Conservation (phyloP, 2,797 vertebrate species). For the Malurus splendens region DNA sequence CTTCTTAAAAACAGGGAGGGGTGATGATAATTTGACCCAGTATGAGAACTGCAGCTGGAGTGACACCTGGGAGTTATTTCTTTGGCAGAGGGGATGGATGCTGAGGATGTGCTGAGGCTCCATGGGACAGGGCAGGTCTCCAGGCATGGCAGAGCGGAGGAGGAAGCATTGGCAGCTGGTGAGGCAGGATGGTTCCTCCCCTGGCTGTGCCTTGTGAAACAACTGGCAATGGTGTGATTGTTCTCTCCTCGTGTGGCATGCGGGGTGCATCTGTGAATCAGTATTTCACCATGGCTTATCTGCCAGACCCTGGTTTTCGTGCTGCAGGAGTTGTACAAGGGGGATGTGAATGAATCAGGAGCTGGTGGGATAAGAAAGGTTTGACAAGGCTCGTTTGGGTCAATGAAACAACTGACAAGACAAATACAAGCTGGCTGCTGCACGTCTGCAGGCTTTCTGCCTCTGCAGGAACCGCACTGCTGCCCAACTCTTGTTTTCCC, state of each 20-base stretch:
- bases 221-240: neutral
- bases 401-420: neutral
- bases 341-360: neutral
- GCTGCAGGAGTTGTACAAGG: neutral
- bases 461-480: accelerated
- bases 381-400: neutral
- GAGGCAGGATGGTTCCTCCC: neutral
- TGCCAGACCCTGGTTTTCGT: neutral
- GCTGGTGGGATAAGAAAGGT: neutral
- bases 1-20: neutral
- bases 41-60: neutral
- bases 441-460: neutral
- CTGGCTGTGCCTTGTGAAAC: neutral
- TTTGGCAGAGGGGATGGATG: neutral
- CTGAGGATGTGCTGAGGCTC: neutral
- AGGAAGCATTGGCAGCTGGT: neutral
- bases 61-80: neutral
- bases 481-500: accelerated
- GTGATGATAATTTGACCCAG: neutral
- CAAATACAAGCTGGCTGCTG: neutral
- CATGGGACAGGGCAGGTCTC: neutral
- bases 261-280: neutral
- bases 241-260: accelerated
- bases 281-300: neutral
- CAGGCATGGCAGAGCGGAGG: accelerated